These are phyloP conservation scores for Scaptomyza pallida DNA, from an alignment of 1,140 invertebrate species.

Conservation along the genomic window DNA sequence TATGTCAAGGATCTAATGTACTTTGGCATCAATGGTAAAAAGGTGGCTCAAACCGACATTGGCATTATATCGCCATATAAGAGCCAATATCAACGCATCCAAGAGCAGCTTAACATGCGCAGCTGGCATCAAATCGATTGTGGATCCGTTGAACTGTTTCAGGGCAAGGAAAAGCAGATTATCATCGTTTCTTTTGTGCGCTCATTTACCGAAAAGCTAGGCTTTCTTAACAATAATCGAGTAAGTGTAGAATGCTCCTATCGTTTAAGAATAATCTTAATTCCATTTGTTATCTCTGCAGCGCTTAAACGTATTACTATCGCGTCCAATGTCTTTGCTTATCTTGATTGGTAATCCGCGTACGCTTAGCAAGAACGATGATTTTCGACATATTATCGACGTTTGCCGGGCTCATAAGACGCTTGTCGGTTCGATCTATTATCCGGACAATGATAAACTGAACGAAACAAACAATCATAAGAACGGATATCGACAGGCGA, in stretches of 20 bases:
- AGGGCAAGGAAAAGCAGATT: constrained; percentile 92
- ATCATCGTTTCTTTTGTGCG: constrained; percentile 93
- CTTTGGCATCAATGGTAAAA: constrained; percentile 82
- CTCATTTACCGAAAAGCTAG: constrained; percentile 87
- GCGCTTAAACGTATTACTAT: constrained; percentile 93
- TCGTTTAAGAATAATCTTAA: background rate
- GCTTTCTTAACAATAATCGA: constrained; percentile 89
- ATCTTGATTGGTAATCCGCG: constrained; percentile 92
- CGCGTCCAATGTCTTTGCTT: constrained; percentile 90
- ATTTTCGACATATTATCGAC: constrained; percentile 69
- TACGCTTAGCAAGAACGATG: constrained; percentile 64
- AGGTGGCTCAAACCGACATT: constrained; percentile 87
- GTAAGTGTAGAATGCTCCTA: constrained; percentile 78
- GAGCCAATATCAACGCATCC: constrained; percentile 87
- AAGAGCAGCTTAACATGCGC: constrained; percentile 83
- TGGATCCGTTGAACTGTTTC: constrained; percentile 94
- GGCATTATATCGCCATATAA: constrained; percentile 94
- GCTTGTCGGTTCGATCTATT: constrained; percentile 61
- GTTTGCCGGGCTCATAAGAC: constrained; percentile 62
- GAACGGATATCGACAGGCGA: background rate
- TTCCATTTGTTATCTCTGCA: constrained; percentile 67
- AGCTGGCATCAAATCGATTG: constrained; percentile 86
- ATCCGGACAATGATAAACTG: constrained; percentile 45
- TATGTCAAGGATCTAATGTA: constrained; percentile 85
- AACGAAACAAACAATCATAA: constrained; percentile 34